Evolutionary conservation across 1,140 invertebrate genomes (phyloP).

Genomic region (Procambarus virginalis): DNA sequence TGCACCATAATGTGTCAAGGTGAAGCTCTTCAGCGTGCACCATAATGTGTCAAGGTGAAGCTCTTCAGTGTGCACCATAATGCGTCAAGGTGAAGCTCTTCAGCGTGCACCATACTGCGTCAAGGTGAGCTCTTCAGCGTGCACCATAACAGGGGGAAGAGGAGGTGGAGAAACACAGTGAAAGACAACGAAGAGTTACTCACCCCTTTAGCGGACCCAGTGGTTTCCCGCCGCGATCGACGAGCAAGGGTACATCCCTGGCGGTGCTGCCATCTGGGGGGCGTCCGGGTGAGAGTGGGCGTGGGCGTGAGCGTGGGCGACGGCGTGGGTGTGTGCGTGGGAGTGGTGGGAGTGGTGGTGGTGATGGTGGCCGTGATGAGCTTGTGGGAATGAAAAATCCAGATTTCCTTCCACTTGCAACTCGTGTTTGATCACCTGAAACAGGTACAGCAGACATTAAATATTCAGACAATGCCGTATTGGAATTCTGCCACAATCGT

Average conservation of each 20-base stretch:
- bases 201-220: conserved; percentile 57
- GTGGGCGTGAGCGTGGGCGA: conserved; percentile 35
- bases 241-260: conserved; percentile 56
- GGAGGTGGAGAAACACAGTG: no score
- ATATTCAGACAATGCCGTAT: no score
- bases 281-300: conserved; percentile 40
- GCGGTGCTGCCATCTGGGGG: conserved; percentile 53
- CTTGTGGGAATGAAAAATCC: conserved; percentile 89
- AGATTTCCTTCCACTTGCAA: conserved; percentile 92
- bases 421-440: conserved; percentile 90
- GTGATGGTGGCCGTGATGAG: conserved; percentile 46
- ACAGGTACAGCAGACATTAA: not conserved
- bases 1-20: no score
- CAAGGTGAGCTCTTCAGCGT: no score
- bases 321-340: conserved; percentile 21
- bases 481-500: no score
- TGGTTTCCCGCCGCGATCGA: conserved; percentile 62
- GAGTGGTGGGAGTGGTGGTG: conserved; percentile 33
- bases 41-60: no score
- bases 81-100: no score
- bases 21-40: no score
- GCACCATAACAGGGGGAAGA: no score
- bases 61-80: no score
- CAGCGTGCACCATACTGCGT: no score
- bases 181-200: not conserved